Evolutionary conservation across 2,113 vertebrate genomes (phyloP), one percentile per base, ranked within the genome.

Genomic region (Nothocercus nigrocapillus): DNA sequence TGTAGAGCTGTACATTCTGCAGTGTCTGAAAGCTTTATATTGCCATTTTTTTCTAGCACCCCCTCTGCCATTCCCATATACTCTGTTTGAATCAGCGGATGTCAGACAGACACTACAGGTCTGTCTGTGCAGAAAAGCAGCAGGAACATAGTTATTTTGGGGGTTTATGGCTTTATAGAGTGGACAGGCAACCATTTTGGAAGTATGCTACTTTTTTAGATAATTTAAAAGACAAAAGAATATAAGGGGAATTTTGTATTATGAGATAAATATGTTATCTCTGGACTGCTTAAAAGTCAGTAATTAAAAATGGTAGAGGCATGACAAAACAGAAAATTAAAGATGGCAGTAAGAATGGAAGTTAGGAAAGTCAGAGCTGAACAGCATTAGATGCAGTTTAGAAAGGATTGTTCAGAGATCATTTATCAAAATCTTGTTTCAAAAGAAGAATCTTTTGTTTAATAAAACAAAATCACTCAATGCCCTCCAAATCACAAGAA

Each of bases 131-230:
- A 63, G 27, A 85, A 89, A 62, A 87, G 1, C 12, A 32, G 47
- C 40, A 59, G 53, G 5, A 9, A 16, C 5, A 38, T 11, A 44
- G 8, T 42, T 59, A 44, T 19, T 56, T 67, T 54, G 27, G 5
- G 3, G 21, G 20, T 49, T 13, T 5, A 12, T 28, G 7, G 22
- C 5, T 79, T 75, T 16, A 67, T 14, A 58, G 81, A 47, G 17
- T 36, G 4, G 5, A 34, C 0, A 0, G 24, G 9, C 3, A 82
- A 69, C 22, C 6, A 34, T 66, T 70, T 25, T 51, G 11, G 47
- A 74, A 3, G 5, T 13, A 56, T 62, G 8, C 17, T 49, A 17
- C 49, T 32, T 1, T 1, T 30, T 61, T 25, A 66, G 5, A 70
- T 13, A 74, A 7, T 2, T n/a, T 40, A 44, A 22, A 21, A 56